Evolutionary conservation across 2,113 vertebrate genomes (phyloP), one percentile per base, ranked within the genome.

Genomic region (Thomomys bottae): DNA sequence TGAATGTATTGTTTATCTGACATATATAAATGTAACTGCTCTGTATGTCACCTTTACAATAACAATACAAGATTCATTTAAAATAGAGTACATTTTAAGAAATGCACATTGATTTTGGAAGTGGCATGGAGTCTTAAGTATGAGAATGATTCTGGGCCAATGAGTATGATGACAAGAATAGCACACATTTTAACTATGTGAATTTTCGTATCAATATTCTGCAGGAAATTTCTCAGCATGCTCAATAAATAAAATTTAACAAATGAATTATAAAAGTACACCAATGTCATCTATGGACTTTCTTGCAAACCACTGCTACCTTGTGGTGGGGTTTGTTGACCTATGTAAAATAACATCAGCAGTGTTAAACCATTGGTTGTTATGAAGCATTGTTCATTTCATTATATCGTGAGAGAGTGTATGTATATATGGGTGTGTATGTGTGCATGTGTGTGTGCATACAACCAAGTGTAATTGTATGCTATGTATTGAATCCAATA

Each of bases 71-170:
- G 18, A 54, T 54, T 12, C 17, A 54, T 54, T 54, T 17, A 54
- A 54, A 54, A 45, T 45, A 45, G 11, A 45, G 45, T 11, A 45
- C 6, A 45, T 45, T 45, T 45, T 45, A 45, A 88, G 15, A 93
- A 90, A 73, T 73, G 26, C 66, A 49, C 23, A 90, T 15, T 90
- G 38, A 84, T 92, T 93, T 94, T 93, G 49, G 72, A 90, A 77
- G 42, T 90, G 3, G 15, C 3, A 86, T 45, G 32, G 40, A 21
- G 23, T 78, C 80, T 84, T 84, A 64, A 81, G n/a, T 20, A 42
- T 84, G 57, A 64, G 40, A 87, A 34, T 80, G 76, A 87, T 82
- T 77, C 5, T 81, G 9, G 73, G 26, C 34, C 40, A 68, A 42
- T 67, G 8, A 91, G 61, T 81, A 59, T 42, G 30, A 76, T 92